Evolutionary conservation across 2,888 invertebrate species (phyloP), one percentile per base, ranked within the genome.

Genomic region (Pristionchus maxplancki): DNA sequence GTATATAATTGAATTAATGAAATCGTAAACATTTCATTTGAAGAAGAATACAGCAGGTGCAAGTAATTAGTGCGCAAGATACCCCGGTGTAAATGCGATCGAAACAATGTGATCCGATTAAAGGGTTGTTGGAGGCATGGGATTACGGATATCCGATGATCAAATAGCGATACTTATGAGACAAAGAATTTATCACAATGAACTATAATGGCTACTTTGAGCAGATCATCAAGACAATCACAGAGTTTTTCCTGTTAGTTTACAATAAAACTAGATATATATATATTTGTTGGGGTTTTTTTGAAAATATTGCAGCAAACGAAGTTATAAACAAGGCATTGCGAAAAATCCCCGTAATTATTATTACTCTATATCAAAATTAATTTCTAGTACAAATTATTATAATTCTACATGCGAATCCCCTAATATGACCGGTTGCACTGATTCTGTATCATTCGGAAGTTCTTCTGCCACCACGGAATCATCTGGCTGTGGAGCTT

Each of bases 61-160:
- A n/a, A n/a, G n/a, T n/a, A 67, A 67, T 28, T 20, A 28, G 34
- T 9, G 64, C 31, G 20, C 64, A 1, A 67, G 31, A 11, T 31
- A 53, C 64, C 37, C 31, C 40, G 84, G 20, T 31, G 67, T 85
- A 83, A 88, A 88, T 64, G 85, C 86, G 88, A 86, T 84, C 81
- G 88, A 89, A 89, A 88, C 84, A 88, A 84, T 88, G 48, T 88
- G 67, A 67, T 31, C 67, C 67, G 67, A 74, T 74, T 40, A 74
- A 20, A 24, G 88, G 64, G 84, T 81, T 50, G 64, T 88, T 37
- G 78, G 88, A 89, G 62, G 86, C 34, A 89, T 88, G 74, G 74
- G 74, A 74, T 74, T 74, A 74, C 74, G 74, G 74, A 74, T 24
- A 74, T 74, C 74, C 74, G 74, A 74, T 24, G 31, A n/a, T 24